A percentile compares a stretch with the other conserved stretches of the same genome.
phyloP scores from a whole-genome alignment of 1,140 invertebrate genomes.

The Neodiprion pinetum region DNA sequence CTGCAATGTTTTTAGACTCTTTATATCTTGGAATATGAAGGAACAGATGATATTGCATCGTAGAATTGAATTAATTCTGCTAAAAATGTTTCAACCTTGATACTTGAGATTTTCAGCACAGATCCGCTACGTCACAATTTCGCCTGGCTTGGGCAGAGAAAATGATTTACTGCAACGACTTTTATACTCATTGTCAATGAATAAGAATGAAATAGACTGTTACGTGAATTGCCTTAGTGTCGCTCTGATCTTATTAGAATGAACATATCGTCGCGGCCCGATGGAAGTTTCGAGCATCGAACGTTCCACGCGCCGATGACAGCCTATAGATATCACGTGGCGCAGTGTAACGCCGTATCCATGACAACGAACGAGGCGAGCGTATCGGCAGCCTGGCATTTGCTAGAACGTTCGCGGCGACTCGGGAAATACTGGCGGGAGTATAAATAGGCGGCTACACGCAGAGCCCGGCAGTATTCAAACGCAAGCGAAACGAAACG shows the following conservation, averaged over 20 bases:
- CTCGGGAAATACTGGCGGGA: neutral
- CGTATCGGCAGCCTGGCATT: neutral
- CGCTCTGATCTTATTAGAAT: too few species aligned
- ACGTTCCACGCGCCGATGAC: neutral
- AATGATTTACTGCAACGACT: slow-evolving; percentile 31
- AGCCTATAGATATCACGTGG: neutral
- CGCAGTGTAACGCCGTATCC: neutral
- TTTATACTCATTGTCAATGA: slow-evolving; percentile 32
- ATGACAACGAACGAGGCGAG: neutral
- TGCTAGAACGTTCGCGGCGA: neutral
- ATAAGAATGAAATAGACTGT: too few species aligned
- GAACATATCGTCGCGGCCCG: too few species aligned
- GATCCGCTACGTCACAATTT: slow-evolving; percentile 41
- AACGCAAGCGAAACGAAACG: neutral
- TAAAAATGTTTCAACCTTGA: too few species aligned
- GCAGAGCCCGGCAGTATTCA: neutral
- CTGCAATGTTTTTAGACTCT: neutral
- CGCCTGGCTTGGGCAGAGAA: slow-evolving; percentile 39
- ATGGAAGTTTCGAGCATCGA: neutral
- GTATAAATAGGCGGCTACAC: slow-evolving; percentile 2
- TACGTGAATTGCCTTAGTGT: too few species aligned
- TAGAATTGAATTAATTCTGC: too few species aligned
- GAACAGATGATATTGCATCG: too few species aligned
- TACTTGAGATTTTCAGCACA: slow-evolving; percentile 37
- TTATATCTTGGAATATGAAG: too few species aligned